A percentile compares a stretch with the other conserved stretches of the same genome.
Conservation (phyloP, 2,888 invertebrate genomes). For the Andrena dorsata region DNA sequence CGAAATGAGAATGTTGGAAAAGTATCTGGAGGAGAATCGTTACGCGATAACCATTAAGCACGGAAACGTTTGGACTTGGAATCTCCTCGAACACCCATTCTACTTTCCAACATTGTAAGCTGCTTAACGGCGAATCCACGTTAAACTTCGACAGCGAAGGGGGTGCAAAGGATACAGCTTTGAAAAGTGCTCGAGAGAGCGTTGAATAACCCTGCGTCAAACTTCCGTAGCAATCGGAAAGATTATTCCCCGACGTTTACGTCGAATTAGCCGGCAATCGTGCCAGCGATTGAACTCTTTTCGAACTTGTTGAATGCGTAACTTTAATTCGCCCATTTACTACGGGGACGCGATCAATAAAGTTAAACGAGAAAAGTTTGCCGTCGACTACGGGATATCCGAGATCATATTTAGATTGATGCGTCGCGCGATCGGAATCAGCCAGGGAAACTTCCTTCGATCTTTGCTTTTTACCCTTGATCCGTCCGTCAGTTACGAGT, state of each 20-base stretch:
- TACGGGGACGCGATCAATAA: constrained; percentile 22
- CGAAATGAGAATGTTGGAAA: background rate
- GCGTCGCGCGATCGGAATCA: background rate
- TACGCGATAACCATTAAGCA: constrained; percentile 3
- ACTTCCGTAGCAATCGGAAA: constrained; percentile 28
- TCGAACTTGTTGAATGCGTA: constrained; percentile 49
- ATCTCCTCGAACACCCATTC: background rate
- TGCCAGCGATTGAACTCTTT: constrained; percentile 41
- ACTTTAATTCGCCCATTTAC: constrained; percentile 33
- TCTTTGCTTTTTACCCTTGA: background rate
- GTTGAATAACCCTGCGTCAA: constrained; percentile 44
- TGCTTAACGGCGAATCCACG: constrained; percentile 19
- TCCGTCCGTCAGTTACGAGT: background rate
- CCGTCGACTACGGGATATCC: constrained; percentile 9
- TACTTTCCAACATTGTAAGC: constrained; percentile 24
- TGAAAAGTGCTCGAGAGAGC: constrained; percentile 17
- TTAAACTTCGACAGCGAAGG: constrained; percentile 22
- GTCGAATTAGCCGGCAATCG: constrained; percentile 39
- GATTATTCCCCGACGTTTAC: constrained; percentile 38
- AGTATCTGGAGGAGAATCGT: background rate
- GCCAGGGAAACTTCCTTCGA: background rate
- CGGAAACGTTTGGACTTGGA: background rate
- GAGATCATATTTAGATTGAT: constrained; percentile 16
- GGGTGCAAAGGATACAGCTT: constrained; percentile 17
- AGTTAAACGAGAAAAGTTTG: constrained; percentile 46